phyloP scores from a whole-genome alignment of 2,113 vertebrate species.

The Plecotus auritus region DNA sequence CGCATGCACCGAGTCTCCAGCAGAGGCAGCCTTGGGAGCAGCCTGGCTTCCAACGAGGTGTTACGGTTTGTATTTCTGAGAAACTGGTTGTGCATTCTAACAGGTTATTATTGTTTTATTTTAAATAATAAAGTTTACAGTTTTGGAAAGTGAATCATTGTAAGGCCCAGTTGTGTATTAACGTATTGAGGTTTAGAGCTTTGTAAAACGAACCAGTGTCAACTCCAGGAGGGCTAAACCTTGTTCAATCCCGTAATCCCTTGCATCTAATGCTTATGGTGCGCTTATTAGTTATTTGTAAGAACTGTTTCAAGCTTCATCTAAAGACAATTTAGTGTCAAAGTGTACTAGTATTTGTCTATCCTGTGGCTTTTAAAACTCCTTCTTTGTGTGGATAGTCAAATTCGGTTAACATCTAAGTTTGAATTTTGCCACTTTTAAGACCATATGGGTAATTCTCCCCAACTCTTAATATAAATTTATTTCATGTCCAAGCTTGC shows the following conservation, averaged over 20 bases:
- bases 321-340: not conserved
- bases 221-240: not conserved
- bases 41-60: not conserved
- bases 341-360: not conserved
- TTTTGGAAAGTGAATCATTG: not conserved
- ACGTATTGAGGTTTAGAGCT: not conserved
- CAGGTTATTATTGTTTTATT: not conserved
- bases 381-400: not conserved
- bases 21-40: slow-evolving; percentile 51
- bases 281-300: not conserved
- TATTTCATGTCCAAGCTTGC: not conserved
- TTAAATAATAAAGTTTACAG: not conserved
- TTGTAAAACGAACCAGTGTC: not conserved
- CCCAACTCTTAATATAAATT: not conserved
- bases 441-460: not conserved
- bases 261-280: not conserved
- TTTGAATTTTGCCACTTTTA: slow-evolving; percentile 10
- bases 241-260: not conserved
- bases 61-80: not conserved
- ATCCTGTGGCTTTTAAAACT: not conserved
- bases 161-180: not conserved
- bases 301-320: not conserved
- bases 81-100: not conserved
- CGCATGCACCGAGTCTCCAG: not conserved
- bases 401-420: not conserved